Conservation (phyloP, 2,888 invertebrate species). For the Sarcophaga caerulescens region DNA sequence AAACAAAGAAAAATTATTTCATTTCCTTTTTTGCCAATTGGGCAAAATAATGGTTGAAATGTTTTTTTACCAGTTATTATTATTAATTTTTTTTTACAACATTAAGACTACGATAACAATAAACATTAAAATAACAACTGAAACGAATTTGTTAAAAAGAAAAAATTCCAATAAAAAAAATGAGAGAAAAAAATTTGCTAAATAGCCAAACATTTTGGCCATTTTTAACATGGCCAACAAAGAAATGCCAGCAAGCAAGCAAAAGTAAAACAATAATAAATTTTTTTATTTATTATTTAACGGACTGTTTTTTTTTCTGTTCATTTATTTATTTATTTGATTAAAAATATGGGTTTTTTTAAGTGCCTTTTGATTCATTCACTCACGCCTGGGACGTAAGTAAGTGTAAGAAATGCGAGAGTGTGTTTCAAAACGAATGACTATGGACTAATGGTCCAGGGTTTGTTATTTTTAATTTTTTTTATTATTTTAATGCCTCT, state of each 20-base stretch:
- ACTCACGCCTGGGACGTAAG: neutral
- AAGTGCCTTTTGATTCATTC: neutral
- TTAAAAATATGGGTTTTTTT: neutral
- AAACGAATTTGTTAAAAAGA: neutral
- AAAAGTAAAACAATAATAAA: neutral
- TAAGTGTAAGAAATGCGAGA: neutral
- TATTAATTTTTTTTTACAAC: no score
- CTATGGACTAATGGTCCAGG: neutral
- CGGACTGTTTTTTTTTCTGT: neutral
- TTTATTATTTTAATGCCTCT: neutral
- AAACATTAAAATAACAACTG: neutral
- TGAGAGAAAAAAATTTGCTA: neutral
- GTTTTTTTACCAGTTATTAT: no score
- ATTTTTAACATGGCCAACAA: neutral
- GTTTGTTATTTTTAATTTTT: neutral
- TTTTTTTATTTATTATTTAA: neutral
- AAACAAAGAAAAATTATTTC: no score
- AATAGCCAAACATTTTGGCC: neutral
- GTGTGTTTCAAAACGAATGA: neutral
- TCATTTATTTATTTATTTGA: neutral
- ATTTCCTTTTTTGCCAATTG: no score
- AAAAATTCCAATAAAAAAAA: neutral
- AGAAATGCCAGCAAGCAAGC: neutral
- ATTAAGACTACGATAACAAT: neutral
- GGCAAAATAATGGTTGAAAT: no score